phyloP scores from a whole-genome alignment of 2,113 vertebrate genomes.

The Amphilophus citrinellus region DNA sequence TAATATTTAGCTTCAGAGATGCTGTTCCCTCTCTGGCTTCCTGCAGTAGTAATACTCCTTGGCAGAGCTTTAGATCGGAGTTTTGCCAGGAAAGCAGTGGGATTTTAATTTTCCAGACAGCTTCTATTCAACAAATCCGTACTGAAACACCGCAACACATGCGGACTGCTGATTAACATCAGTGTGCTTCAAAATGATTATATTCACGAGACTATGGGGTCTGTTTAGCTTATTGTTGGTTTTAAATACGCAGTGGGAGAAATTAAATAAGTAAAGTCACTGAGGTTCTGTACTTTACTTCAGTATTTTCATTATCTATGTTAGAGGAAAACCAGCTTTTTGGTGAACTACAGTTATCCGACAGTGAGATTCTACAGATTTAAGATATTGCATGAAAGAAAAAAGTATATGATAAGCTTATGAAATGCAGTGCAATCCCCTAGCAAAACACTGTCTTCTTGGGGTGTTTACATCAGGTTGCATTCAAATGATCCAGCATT shows the following conservation, averaged over 20 bases:
- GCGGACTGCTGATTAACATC: conserved; percentile 17
- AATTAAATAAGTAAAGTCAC: too few relatives aligned
- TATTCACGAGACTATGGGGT: conserved; percentile 2
- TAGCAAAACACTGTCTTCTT: too few relatives aligned
- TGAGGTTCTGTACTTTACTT: too few relatives aligned
- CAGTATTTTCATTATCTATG: too few relatives aligned
- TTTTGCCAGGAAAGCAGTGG: conserved; percentile 25
- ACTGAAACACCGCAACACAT: conserved; percentile 21
- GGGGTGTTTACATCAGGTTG: too few relatives aligned
- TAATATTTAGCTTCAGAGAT: conserved; percentile 33
- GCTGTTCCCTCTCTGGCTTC: conserved; percentile 23
- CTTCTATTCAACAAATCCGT: conserved; percentile 23
- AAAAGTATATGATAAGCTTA: too few relatives aligned
- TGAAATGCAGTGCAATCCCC: too few relatives aligned
- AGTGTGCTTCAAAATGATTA: background rate
- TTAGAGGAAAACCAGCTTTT: background rate
- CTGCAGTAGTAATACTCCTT: conserved; percentile 11
- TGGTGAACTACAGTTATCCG: background rate
- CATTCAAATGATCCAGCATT: too few relatives aligned
- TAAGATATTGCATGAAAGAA: too few relatives aligned
- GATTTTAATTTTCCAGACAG: conserved; percentile 39
- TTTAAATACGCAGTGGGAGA: background rate
- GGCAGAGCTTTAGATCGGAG: conserved; percentile 27
- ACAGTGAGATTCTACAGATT: background rate
- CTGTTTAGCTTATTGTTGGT: background rate